Percentiles rank a stretch among this genome's conserved stretches.
Evolutionary conservation across 2,797 vertebrate species (phyloP).

Genomic region (Siniperca scherzeri): DNA sequence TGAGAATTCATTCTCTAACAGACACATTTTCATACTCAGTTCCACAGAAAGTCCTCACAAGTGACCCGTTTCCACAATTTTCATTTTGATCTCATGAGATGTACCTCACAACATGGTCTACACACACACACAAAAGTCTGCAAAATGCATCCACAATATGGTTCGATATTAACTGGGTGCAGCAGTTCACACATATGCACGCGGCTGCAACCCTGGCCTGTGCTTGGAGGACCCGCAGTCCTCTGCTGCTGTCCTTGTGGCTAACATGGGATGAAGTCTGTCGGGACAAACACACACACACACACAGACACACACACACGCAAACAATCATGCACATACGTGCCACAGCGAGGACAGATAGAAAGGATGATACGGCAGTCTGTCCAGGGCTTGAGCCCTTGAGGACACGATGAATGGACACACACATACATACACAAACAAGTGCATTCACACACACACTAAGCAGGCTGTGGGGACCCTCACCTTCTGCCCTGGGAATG

Average conservation of each 20-base stretch:
- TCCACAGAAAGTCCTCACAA: not conserved
- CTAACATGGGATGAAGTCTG: slow-evolving; percentile 75
- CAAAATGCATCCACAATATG: slow-evolving; percentile 13
- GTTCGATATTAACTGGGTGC: slow-evolving; percentile 12
- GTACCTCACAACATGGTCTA: not conserved
- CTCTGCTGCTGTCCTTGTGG: slow-evolving; percentile 72
- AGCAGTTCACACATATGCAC: slow-evolving; percentile 47
- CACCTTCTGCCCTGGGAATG: slow-evolving; percentile 89
- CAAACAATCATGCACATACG: slow-evolving; percentile 34
- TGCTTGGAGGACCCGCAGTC: slow-evolving; percentile 65
- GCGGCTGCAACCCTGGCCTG: slow-evolving; percentile 47
- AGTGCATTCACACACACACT: slow-evolving; percentile 41
- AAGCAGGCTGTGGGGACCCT: slow-evolving; percentile 80
- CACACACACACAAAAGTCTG: not conserved
- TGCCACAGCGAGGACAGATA: slow-evolving; percentile 58
- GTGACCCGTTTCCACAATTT: not conserved
- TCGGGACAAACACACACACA: slow-evolving; percentile 55
- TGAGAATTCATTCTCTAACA: slow-evolving; percentile 14
- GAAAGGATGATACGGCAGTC: slow-evolving; percentile 66
- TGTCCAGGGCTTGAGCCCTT: slow-evolving; percentile 72
- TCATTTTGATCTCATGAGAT: not conserved
- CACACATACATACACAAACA: slow-evolving; percentile 44
- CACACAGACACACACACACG: slow-evolving; percentile 41
- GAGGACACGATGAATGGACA: slow-evolving; percentile 68
- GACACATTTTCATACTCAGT: not conserved